phyloP scores from a whole-genome alignment of 2,797 vertebrate species.

The Darevskia nairensis region DNA sequence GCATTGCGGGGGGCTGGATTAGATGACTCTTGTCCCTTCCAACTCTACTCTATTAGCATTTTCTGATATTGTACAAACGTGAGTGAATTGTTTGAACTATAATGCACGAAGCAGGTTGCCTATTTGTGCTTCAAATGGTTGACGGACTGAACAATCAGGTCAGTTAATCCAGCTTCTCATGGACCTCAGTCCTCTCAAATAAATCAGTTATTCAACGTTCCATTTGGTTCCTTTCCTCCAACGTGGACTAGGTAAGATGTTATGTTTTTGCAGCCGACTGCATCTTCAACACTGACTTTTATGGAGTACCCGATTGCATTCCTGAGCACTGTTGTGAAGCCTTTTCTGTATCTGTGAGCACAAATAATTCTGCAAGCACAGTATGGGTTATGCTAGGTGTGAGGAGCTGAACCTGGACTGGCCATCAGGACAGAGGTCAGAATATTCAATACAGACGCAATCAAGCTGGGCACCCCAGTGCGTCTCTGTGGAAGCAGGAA shows the following conservation, averaged over 20 bases:
- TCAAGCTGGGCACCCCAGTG: neutral
- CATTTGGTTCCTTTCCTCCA: neutral
- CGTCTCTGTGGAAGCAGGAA: neutral
- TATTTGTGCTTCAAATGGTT: neutral
- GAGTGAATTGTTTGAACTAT: conserved; percentile 7
- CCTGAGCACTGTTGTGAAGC: neutral
- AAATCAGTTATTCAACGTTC: neutral
- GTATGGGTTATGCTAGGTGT: neutral
- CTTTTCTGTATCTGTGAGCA: neutral
- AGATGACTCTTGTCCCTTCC: too few species aligned
- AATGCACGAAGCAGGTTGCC: neutral
- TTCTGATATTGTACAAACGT: conserved; percentile 3
- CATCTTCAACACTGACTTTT: neutral
- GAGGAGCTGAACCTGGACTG: too few species aligned
- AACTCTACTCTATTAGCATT: neutral
- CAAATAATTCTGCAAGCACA: neutral
- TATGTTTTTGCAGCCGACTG: neutral
- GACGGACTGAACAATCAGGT: neutral
- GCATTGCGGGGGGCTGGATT: too few species aligned
- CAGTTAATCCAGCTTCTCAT: neutral
- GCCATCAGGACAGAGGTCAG: neutral
- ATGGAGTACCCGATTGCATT: too few species aligned
- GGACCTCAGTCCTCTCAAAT: neutral
- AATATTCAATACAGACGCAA: neutral
- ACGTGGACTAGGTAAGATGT: too few species aligned